Percentiles rank a stretch among this genome's conserved stretches.
Evolutionary conservation across 2,888 invertebrate genomes (phyloP).

Genomic region (Julus scanicus): DNA sequence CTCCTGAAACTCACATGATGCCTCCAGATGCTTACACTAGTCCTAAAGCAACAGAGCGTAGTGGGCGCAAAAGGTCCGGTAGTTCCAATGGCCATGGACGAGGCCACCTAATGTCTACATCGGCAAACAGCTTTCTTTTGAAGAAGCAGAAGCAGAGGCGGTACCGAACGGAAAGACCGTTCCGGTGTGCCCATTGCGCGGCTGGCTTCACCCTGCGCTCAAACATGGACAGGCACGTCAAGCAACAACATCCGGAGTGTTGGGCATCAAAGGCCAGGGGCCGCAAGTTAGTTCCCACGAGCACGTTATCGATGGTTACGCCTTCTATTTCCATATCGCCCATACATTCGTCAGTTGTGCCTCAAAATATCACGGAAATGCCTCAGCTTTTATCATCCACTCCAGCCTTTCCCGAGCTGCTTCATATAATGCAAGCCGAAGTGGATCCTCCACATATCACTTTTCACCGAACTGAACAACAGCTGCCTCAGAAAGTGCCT

Average conservation of each 20-base stretch:
- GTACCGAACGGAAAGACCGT: conserved; percentile 89
- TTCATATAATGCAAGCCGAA: neutral
- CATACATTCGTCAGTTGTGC: neutral
- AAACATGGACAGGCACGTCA: conserved; percentile 94
- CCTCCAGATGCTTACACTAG: conserved; percentile 10
- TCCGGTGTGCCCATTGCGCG: conserved; percentile 89
- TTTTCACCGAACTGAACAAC: neutral
- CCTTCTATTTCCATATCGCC: conserved; percentile 18
- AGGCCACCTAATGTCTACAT: neutral
- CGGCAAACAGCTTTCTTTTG: conserved; percentile 68
- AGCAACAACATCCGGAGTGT: conserved; percentile 91
- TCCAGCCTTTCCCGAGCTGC: conserved; percentile 34
- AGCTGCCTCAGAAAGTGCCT: neutral
- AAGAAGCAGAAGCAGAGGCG: conserved; percentile 91
- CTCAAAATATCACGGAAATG: neutral
- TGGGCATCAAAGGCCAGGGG: conserved; percentile 82
- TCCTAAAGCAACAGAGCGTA: conserved; percentile 27
- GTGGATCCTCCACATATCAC: neutral
- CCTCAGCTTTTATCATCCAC: neutral
- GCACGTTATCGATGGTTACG: neutral
- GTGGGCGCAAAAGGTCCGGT: conserved; percentile 12
- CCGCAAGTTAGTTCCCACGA: conserved; percentile 62
- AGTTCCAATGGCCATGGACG: conserved; percentile 40
- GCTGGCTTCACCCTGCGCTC: conserved; percentile 88
- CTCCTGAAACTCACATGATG: neutral